Percentiles rank a stretch among this genome's conserved stretches.
Evolutionary conservation across 2,888 invertebrate species (phyloP).

Genomic region (Portevinia maculata): DNA sequence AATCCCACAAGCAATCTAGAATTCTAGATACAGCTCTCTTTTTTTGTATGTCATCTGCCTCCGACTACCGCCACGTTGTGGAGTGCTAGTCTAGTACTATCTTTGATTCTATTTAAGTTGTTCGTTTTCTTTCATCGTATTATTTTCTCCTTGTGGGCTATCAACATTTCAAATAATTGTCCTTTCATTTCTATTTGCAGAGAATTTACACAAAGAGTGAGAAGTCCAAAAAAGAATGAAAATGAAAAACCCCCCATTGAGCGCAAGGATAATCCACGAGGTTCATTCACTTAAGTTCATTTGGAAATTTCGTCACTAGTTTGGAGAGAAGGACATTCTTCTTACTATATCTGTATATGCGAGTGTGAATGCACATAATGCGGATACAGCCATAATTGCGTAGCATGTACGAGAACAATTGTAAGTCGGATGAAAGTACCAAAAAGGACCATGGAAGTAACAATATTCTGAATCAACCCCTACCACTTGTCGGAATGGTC

Average conservation of each 20-base stretch:
- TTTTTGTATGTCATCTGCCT: constrained; percentile 10
- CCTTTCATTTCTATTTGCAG: constrained; percentile 64
- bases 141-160: constrained; percentile 51
- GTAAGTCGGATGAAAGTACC: constrained; percentile 52
- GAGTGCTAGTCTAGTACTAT: constrained; percentile 9
- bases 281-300: constrained; percentile 72
- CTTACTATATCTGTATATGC: background rate
- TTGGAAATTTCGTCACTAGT: constrained; percentile 60
- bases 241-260: background rate
- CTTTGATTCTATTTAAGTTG: constrained; percentile 61
- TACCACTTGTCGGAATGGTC: constrained; percentile 16
- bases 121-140: constrained; percentile 32
- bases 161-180: constrained; percentile 72
- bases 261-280: constrained; percentile 60
- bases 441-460: constrained; percentile 46
- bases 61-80: background rate
- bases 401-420: constrained; percentile 47
- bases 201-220: constrained; percentile 18
- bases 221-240: background rate
- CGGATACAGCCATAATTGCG: constrained; percentile 57
- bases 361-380: constrained; percentile 19
- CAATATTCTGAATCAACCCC: constrained; percentile 42
- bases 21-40: constrained; percentile 54
- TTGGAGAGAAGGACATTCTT: background rate
- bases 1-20: constrained; percentile 70